Base-by-base conservation (phyloP, 2,113 vertebrate species). In the Ammospiza nelsoni region DNA sequence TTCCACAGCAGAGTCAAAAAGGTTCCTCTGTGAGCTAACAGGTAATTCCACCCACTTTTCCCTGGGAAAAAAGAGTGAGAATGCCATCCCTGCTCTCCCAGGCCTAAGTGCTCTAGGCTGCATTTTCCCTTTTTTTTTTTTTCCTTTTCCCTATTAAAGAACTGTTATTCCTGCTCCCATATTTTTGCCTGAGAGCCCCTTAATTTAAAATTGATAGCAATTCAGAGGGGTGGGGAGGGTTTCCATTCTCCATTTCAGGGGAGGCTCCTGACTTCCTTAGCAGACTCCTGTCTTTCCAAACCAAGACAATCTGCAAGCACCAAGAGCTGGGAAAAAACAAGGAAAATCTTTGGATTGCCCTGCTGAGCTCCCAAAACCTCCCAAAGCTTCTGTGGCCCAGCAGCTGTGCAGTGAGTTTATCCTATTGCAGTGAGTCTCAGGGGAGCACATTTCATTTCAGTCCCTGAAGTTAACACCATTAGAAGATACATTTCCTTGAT, bases 401-500 rank as follows among this genome's bases (percentile, higher is more conserved):
- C 55, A 85, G 81, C 81, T 52, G 59, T 33, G 48, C 75, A 74
- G 84, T 46, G 33, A 65, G 0, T 67, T 83, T 62, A 27, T 80
- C 63, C 54, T 1, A 43, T 2, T 54, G 72, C 49, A 51, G 16
- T 6, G 23, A 48, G n/a, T 46, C 82, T 52, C 92, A 15, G 2
- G 21, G 72, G 93, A 87, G n/a, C 7, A 8, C 49, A 33, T 89
- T 95, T 97, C 72, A 96, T 96, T 95, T 71, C 94, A 67, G 69
- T 94, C 78, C 81, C 93, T 86, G 46, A 95, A 94, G 78, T 95
- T 96, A 78, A 85, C 89, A 90, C 86, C 87, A 83, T 90, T 94
- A 90, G 89, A 95, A 97, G 89, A 97, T 91, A 94, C 72, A 96
- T 96, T 95, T 97, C 87, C 93, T 97, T 91, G 82, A 97, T 96